Conservation (phyloP, 2,113 vertebrate species). For the Malurus melanocephalus region DNA sequence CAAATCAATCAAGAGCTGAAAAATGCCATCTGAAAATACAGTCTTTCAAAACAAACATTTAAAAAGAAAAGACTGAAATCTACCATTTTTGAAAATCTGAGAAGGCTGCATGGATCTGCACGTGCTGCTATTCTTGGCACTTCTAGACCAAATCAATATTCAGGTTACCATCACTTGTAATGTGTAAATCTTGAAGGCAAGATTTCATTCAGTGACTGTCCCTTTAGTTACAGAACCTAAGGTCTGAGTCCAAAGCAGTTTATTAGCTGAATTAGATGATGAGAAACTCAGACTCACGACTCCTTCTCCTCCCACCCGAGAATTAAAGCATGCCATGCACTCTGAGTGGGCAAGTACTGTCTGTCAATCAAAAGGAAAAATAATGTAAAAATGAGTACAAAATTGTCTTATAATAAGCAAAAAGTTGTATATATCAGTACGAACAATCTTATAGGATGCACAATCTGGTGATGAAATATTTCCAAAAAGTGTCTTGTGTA, state of each 20-base stretch:
- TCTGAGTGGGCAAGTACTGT: not conserved
- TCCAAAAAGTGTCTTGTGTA: not conserved
- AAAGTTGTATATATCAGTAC: not conserved
- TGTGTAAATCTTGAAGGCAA: not conserved
- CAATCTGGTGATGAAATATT: not conserved
- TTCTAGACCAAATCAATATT: not conserved
- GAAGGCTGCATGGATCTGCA: not conserved
- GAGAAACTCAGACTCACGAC: not conserved
- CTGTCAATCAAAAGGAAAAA: slow-evolving; percentile 12
- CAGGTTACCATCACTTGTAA: not conserved
- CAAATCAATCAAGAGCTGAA: not conserved
- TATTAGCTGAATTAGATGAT: not conserved
- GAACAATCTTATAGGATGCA: not conserved
- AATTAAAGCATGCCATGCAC: not conserved
- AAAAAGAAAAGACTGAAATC: not conserved
- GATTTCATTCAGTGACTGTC: not conserved
- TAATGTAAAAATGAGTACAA: not conserved
- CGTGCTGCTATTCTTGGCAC: not conserved
- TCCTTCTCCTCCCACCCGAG: not conserved
- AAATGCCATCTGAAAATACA: not conserved
- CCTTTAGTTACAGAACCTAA: not conserved
- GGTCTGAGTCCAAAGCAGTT: not conserved
- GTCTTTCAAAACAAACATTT: not conserved
- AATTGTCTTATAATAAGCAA: not conserved
- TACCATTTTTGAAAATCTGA: not conserved